Conservation (phyloP, 2,113 vertebrate genomes). For the Cygnus buccinator region DNA sequence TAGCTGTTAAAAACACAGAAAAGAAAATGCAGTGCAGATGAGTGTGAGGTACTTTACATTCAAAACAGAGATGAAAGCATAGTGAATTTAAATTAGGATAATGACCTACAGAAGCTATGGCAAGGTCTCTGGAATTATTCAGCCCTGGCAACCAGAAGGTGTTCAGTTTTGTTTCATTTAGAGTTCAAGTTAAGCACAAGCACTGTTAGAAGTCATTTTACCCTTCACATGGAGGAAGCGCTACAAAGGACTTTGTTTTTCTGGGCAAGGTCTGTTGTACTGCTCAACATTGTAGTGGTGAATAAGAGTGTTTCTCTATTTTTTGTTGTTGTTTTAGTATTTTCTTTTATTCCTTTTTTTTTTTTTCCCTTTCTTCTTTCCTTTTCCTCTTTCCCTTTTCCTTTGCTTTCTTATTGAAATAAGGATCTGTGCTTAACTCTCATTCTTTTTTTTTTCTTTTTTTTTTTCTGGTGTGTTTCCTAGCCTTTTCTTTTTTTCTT, state of each 20-base stretch:
- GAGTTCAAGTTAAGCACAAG: neutral
- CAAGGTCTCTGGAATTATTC: constrained; percentile 62
- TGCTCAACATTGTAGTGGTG: neutral
- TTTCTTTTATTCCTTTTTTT: neutral
- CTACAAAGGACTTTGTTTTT: neutral
- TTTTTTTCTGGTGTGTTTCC: neutral
- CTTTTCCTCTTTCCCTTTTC: neutral
- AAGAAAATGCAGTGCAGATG: neutral
- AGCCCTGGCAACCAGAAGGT: constrained; percentile 33
- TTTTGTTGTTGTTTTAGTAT: neutral
- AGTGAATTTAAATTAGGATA: constrained; percentile 63
- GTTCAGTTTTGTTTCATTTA: constrained; percentile 31
- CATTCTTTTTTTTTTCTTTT: neutral
- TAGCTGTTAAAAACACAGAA: constrained; percentile 5
- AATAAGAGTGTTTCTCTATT: neutral
- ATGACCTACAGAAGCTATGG: constrained; percentile 52
- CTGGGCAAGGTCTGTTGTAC: neutral
- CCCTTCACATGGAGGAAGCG: neutral
- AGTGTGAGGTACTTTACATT: constrained; percentile 17
- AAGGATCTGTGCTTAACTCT: neutral
- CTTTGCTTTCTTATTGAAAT: neutral
- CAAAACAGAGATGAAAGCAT: constrained; percentile 55
- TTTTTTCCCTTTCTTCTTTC: neutral
- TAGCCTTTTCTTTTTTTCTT: neutral
- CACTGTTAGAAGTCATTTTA: neutral